phyloP scores from a whole-genome alignment of 2,797 vertebrate genomes.

The Cyclura pinguis region DNA sequence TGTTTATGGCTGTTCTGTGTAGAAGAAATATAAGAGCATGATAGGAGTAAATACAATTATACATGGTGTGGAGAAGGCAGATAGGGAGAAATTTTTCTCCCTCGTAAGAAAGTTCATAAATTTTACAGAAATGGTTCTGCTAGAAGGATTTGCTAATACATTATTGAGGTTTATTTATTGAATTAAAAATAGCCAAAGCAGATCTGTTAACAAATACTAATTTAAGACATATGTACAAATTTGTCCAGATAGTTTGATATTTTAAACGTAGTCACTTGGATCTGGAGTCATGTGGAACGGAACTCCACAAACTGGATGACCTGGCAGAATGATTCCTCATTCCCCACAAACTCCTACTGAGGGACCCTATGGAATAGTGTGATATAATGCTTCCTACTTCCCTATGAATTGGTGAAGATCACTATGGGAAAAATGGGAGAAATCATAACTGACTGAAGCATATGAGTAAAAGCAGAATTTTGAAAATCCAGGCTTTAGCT shows the following conservation, averaged over 20 bases:
- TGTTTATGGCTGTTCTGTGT: too few relatives aligned
- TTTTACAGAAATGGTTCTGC: background rate
- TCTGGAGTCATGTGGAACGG: background rate
- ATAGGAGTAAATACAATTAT: too few relatives aligned
- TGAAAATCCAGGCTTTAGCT: background rate
- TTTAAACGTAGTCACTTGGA: background rate
- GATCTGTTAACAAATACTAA: background rate
- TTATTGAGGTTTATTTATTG: background rate
- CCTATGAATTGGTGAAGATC: background rate
- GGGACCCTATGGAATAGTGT: background rate
- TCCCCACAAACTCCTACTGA: background rate
- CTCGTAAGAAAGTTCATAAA: background rate
- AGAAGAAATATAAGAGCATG: too few relatives aligned
- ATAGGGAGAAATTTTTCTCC: too few relatives aligned
- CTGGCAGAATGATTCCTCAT: background rate
- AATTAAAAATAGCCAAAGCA: background rate
- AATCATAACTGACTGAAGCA: background rate
- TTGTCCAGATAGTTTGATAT: background rate
- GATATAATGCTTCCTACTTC: background rate
- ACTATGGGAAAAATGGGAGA: background rate
- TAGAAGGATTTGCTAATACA: background rate
- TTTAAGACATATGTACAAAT: background rate
- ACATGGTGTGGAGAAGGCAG: too few relatives aligned
- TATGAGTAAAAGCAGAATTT: background rate
- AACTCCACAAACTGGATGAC: background rate